phyloP scores from a whole-genome alignment of 2,888 invertebrate species.

The Rhingia rostrata region DNA sequence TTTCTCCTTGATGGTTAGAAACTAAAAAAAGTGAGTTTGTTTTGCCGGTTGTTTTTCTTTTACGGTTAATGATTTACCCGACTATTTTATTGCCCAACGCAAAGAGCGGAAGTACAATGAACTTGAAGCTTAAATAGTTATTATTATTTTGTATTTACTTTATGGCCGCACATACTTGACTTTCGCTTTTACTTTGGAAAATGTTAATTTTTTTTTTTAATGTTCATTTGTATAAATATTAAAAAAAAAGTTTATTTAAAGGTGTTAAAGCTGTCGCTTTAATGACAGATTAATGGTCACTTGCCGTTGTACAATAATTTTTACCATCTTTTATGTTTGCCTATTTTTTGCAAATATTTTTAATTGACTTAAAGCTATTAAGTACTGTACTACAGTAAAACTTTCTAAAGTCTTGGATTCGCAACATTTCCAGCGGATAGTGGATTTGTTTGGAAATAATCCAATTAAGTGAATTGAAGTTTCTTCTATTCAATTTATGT shows the following conservation, averaged over 20 bases:
- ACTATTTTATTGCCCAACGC: not conserved
- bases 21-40: not conserved
- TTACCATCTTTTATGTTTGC: not conserved
- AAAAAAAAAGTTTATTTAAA: too few species aligned
- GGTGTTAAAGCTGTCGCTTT: not conserved
- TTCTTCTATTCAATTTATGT: too few species aligned
- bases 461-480: too few species aligned
- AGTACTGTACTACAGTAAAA: too few species aligned
- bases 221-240: too few species aligned
- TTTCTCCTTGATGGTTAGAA: not conserved
- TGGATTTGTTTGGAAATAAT: too few species aligned
- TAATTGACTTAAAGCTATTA: not conserved
- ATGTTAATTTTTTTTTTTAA: too few species aligned
- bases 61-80: not conserved
- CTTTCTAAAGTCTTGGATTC: too few species aligned
- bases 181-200: too few species aligned
- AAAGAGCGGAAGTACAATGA: constrained; percentile 1
- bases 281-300: not conserved
- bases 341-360: not conserved
- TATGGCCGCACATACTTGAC: too few species aligned
- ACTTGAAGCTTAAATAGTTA: not conserved
- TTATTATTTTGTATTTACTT: too few species aligned
- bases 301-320: not conserved
- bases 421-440: too few species aligned
- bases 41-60: not conserved